Percentiles rank a stretch among this genome's conserved stretches.
Conservation (phyloP, 2,797 vertebrate genomes). For the Neosilurus hyrtlii region DNA sequence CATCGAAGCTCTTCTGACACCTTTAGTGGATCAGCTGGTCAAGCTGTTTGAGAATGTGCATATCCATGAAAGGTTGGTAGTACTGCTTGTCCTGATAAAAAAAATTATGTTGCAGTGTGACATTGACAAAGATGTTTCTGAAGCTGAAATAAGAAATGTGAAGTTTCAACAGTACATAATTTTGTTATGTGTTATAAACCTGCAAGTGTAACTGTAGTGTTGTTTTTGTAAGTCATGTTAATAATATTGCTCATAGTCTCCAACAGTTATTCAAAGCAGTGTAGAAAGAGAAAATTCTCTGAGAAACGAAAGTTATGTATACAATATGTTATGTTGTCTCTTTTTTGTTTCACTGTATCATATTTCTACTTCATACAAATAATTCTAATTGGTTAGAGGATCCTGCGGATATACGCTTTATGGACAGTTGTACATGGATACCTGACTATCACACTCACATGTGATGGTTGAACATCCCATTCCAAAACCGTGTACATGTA, state of each 20-base stretch:
- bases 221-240: neutral
- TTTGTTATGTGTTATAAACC: neutral
- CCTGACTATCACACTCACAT: neutral
- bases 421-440: neutral
- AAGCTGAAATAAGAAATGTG: neutral
- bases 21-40: slow-evolving; percentile 75
- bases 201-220: neutral
- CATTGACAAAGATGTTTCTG: neutral
- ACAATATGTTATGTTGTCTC: neutral
- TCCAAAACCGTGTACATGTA: neutral
- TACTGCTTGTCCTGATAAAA: neutral
- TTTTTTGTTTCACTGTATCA: no score
- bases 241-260: neutral
- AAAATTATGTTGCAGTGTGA: neutral
- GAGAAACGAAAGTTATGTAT: neutral
- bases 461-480: neutral
- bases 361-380: neutral
- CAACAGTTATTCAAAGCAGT: neutral
- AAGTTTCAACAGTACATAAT: neutral
- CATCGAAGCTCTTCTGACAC: slow-evolving; percentile 78
- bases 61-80: slow-evolving; percentile 78
- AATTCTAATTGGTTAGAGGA: neutral
- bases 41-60: slow-evolving; percentile 79
- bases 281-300: neutral
- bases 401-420: neutral